Percentiles rank a stretch among this genome's conserved stretches.
phyloP scores from a whole-genome alignment of 1,140 invertebrate genomes.

The Drosophila parvula region DNA sequence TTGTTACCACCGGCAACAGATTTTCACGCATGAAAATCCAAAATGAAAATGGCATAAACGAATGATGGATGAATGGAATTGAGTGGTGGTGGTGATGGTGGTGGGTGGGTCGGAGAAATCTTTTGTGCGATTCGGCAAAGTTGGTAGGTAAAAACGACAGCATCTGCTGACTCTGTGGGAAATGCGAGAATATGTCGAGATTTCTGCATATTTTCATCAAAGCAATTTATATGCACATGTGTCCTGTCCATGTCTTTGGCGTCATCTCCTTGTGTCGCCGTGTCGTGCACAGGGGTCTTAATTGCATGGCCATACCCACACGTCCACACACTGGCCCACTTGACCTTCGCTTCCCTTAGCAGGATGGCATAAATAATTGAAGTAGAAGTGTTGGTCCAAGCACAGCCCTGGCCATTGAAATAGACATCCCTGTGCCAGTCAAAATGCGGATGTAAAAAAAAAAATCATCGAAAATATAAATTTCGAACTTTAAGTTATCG shows the following conservation, averaged over 20 bases:
- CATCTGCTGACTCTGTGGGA: slow-evolving; percentile 27
- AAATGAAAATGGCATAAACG: slow-evolving; percentile 38
- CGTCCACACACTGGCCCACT: slow-evolving; percentile 20
- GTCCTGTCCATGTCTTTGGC: slow-evolving; percentile 21
- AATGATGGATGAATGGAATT: slow-evolving; percentile 35
- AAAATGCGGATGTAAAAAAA: too few relatives aligned
- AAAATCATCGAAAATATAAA: too few relatives aligned
- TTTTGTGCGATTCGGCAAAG: slow-evolving; percentile 3
- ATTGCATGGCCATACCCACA: slow-evolving; percentile 45
- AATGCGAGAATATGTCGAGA: slow-evolving; percentile 18
- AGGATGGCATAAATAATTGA: slow-evolving; percentile 53
- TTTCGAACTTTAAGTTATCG: neutral
- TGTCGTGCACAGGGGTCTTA: slow-evolving; percentile 49
- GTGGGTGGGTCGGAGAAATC: neutral
- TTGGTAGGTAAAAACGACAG: slow-evolving; percentile 24
- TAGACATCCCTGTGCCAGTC: neutral
- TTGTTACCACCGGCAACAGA: slow-evolving; percentile 32
- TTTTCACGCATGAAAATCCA: slow-evolving; percentile 41
- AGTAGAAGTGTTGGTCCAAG: slow-evolving; percentile 39
- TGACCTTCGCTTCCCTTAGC: slow-evolving; percentile 42
- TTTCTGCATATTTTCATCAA: slow-evolving; percentile 58
- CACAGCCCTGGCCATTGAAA: neutral
- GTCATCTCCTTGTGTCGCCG: slow-evolving; percentile 7
- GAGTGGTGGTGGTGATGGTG: neutral
- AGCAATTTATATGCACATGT: slow-evolving; percentile 56